A percentile compares a stretch with the other conserved stretches of the same genome.
Conservation (phyloP, 2,888 invertebrate species). For the Spialia ferax region DNA sequence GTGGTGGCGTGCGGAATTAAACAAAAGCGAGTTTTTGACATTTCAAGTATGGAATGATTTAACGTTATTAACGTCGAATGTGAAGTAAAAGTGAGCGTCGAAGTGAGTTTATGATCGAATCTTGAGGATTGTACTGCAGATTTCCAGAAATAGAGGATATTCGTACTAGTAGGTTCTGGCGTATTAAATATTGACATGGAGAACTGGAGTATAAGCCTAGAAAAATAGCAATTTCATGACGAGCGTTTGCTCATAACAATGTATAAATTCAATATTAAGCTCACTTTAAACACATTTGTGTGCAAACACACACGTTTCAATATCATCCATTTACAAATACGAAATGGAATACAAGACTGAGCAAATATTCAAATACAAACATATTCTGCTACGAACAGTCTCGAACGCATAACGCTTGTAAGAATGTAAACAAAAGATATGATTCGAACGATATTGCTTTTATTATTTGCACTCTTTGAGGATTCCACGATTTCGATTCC, state of each 20-base stretch:
- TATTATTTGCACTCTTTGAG: slow-evolving; percentile 43
- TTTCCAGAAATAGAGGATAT: too few species aligned
- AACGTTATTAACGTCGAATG: too few species aligned
- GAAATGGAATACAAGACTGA: slow-evolving; percentile 28
- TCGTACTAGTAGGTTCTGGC: too few species aligned
- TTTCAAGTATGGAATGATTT: too few species aligned
- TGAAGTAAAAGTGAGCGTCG: too few species aligned
- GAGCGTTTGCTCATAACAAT: neutral
- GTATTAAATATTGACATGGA: too few species aligned
- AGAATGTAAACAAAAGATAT: slow-evolving; percentile 47
- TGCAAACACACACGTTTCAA: slow-evolving; percentile 18
- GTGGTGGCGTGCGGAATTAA: too few species aligned
- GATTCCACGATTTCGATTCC: slow-evolving; percentile 15
- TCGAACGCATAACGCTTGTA: slow-evolving; percentile 39
- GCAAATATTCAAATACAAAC: slow-evolving; percentile 36
- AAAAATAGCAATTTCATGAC: too few species aligned
- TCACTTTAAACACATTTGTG: slow-evolving; percentile 3
- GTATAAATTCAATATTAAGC: neutral
- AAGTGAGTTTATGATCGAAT: too few species aligned
- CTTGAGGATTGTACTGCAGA: too few species aligned
- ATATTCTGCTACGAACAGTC: slow-evolving; percentile 33
- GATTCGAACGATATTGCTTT: slow-evolving; percentile 47
- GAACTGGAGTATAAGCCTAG: too few species aligned
- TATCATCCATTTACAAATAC: slow-evolving; percentile 35
- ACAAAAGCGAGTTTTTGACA: too few species aligned